Base-by-base conservation (phyloP, 2,888 invertebrate genomes). In the Pandemis heparana region DNA sequence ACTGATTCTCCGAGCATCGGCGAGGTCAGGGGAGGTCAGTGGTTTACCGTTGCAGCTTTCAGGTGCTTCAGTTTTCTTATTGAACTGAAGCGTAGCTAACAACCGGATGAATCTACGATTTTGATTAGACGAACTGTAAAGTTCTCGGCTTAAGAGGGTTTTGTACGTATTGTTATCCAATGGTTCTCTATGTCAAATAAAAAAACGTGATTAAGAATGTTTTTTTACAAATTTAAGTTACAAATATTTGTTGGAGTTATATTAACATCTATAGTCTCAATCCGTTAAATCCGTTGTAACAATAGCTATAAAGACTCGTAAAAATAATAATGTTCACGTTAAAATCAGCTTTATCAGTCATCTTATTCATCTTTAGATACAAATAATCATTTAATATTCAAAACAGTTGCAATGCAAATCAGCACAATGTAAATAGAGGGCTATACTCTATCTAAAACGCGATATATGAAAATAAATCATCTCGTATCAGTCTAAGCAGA, bases 1-100 rank as follows among this genome's bases (percentile, higher is more conserved):
- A 94, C 85, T 88, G 87, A 93, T 94, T 93, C 86, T 89, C 81
- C 84, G 89, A 90, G 91, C 91, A 77, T 89, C 1, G 87, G 86
- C 83, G 71, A 84, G 91, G 91, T 93, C 91, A 89, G 84, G 80
- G 80, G 83, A 83, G 88, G 89, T 87, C 85, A 83, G 85, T 88
- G 83, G 77, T 85, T 81, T 89, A 88, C 90, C 85, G 89, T 86
- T 88, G 82, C 78, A 75, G 66, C 81, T 82, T 83, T 83, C 83
- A 83, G 80, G 80, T 75, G 70, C 74, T 77, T 78, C 76, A 81
- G 81, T 82, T 85, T 88, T 86, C 81, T 80, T 79, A 79, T 76
- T 81, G 86, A 87, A 80, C 77, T 78, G 81, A 80, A 79, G 82
- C 86, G 84, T 85, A 75, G 66, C 84, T 79, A 85, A 89, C 85